A percentile compares a stretch with the other conserved stretches of the same genome.
These are phyloP conservation scores for Perizoma flavofasciatum DNA, from an alignment of 2,888 invertebrate genomes.

Conservation along the genomic window DNA sequence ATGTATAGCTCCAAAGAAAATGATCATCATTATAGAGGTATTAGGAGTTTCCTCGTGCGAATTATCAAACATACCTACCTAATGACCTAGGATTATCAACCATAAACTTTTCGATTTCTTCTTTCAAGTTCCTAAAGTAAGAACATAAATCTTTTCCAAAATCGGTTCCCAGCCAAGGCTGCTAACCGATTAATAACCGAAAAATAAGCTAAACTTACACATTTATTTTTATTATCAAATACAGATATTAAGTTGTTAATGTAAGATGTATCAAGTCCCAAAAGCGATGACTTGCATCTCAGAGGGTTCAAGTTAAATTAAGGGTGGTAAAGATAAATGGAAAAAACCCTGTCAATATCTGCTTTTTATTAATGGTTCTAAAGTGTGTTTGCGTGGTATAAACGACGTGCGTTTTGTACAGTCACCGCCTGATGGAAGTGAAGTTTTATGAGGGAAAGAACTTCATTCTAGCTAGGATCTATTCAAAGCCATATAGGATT, in stretches of 20 bases:
- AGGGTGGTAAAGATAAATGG: constrained; percentile 72
- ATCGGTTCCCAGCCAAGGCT: too few species aligned
- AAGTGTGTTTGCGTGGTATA: constrained; percentile 64
- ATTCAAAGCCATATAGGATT: background rate
- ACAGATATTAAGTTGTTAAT: constrained; percentile 66
- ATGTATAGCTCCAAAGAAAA: too few species aligned
- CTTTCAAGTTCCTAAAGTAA: too few species aligned
- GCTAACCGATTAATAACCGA: too few species aligned
- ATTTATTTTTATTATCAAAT: constrained; percentile 19
- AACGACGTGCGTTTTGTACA: constrained; percentile 52
- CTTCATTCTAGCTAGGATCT: constrained; percentile 11
- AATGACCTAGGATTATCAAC: too few species aligned
- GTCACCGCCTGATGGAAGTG: constrained; percentile 50
- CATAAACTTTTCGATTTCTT: too few species aligned
- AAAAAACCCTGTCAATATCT: constrained; percentile 68
- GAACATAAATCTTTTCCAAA: too few species aligned
- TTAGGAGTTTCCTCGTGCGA: too few species aligned
- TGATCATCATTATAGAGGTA: too few species aligned
- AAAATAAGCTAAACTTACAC: too few species aligned
- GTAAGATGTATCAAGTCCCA: constrained; percentile 58
- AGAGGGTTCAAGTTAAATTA: constrained; percentile 68
- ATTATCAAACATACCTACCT: too few species aligned
- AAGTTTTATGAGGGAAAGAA: constrained; percentile 37
- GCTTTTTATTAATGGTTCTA: constrained; percentile 72
- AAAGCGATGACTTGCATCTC: constrained; percentile 59